Evolutionary conservation across 2,797 vertebrate genomes (phyloP), one percentile per base, ranked within the genome.

Genomic region (Cyclura pinguis): DNA sequence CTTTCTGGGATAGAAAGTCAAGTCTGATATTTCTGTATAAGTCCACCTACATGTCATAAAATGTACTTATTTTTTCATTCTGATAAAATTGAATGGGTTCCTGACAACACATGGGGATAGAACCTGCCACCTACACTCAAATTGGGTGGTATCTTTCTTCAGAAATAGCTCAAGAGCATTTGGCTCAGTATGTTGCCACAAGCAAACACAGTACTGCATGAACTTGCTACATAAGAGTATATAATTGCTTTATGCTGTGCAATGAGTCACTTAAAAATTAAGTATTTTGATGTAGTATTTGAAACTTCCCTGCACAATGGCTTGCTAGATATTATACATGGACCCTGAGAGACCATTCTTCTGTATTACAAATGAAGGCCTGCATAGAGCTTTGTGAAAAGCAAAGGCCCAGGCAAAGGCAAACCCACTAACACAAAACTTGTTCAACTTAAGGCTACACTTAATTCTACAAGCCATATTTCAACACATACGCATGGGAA

Each of bases 251-350:
- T 93, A 88, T 93, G 94, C 92, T 92, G 89, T 92, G 86, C 83
- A 87, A n/a, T 96, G 92, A 95, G 93, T 95, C 95, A 95, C 89
- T 86, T 90, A 72, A 83, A 88, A 57, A 88, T 74, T 81, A 94
- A 92, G 42, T 55, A 91, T 92, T 94, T 77, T 93, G 89, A 93
- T 89, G 84, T 59, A 76, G 86, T 80, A 74, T 86, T 91, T 95
- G 93, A 91, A 80, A 95, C 14, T 73, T 85, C 85, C 86, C 47
- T 88, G 62, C 52, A 83, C 85, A 90, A 64, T 55, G 88, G 87
- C 92, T 76, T 87, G 52, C 47, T 24, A 20, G 62, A 85, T 50
- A 82, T 89, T 82, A 52, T 92, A 7, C 77, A 94, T 95, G 91
- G 9, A 84, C 78, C 91, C 92, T 80, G n/a, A 67, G 69, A 91